Percentiles rank a stretch among this genome's conserved stretches.
These are phyloP conservation scores for Stegodyphus dumicola DNA, from an alignment of 1,140 invertebrate species.

Conservation along the genomic window DNA sequence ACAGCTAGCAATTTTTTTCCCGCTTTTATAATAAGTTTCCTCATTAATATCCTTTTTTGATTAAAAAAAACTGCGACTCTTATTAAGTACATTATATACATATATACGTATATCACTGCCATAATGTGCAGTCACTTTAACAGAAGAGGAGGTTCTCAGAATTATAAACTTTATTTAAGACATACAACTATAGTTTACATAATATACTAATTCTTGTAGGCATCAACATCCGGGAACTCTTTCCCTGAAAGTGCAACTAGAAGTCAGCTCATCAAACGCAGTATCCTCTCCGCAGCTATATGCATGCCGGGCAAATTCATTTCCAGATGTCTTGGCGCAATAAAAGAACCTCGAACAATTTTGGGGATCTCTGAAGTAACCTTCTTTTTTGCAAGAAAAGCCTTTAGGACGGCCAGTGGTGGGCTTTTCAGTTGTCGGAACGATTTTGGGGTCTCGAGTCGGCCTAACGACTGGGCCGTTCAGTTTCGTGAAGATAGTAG, in stretches of 20 bases:
- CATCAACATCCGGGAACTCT: constrained; percentile 5
- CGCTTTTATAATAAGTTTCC: no score
- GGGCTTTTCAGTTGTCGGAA: neutral
- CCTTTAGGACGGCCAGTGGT: neutral
- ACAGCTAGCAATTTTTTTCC: no score
- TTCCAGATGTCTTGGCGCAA: neutral
- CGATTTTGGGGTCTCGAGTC: neutral
- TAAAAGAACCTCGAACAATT: constrained; percentile 36
- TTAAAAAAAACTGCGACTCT: no score
- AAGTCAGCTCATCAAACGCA: constrained; percentile 25
- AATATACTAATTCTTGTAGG: no score
- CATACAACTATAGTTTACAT: no score
- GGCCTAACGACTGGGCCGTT: constrained; percentile 21
- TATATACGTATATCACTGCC: no score
- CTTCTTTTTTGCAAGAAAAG: constrained; percentile 23
- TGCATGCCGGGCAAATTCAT: constrained; percentile 18
- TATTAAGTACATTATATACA: no score
- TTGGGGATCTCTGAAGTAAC: constrained; percentile 23
- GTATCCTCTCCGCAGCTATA: constrained; percentile 38
- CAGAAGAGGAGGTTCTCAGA: no score
- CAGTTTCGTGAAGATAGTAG: constrained; percentile 62
- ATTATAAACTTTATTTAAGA: no score
- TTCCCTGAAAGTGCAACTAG: constrained; percentile 48
- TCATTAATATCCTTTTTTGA: no score
- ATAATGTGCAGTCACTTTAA: no score